Base-by-base conservation (phyloP, 1,140 invertebrate species). In the Hyles euphorbiae region DNA sequence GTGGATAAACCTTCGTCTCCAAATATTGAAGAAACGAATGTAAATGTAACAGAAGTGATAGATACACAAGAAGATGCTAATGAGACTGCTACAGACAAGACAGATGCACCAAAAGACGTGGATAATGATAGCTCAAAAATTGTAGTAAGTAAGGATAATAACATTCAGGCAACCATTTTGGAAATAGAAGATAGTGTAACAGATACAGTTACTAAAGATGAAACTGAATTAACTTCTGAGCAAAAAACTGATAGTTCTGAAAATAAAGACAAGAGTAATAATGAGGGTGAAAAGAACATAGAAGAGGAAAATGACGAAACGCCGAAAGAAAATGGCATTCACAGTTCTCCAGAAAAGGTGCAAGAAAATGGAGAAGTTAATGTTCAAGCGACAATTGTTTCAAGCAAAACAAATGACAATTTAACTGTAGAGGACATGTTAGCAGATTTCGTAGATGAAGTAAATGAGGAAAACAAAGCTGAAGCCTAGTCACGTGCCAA, bases 401-500 rank as follows among this genome's bases (percentile, higher is more conserved):
- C 53, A 49, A 57, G 54, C n/a, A 61, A 48, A 49, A 45, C 36
- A 11, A 64, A 40, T 50, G 47, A 65, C 51, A 56, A 52, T 60
- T 64, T 79, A 7, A 72, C 71, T 33, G 72, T 88, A 3, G 81
- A 87, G 63, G 86, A 86, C 53, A 88, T 88, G 86, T 60, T 88
- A 48, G 83, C 86, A 5, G 86, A 88, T 74, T 88, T 88, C 67
- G 86, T 88, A 33, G 83, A 88, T 72, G 86, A 88, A 74, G 76
- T 87, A 1, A 78, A 71, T 67, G 78, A 83, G 52, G 70, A 64
- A 8, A 78, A 53, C 40, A 58, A 48, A 53, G 58, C 48, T 9
- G 56, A 67, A 58, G 61, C 56, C 61, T 77, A 63, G 64, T 53
- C 5, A 48, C n/a, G 46, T 48, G 46, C 46, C 46, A 48, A 48